Evolutionary conservation across 2,888 invertebrate genomes (phyloP), one percentile per base, ranked within the genome.

Genomic region (Pandemis cinnamomeana): DNA sequence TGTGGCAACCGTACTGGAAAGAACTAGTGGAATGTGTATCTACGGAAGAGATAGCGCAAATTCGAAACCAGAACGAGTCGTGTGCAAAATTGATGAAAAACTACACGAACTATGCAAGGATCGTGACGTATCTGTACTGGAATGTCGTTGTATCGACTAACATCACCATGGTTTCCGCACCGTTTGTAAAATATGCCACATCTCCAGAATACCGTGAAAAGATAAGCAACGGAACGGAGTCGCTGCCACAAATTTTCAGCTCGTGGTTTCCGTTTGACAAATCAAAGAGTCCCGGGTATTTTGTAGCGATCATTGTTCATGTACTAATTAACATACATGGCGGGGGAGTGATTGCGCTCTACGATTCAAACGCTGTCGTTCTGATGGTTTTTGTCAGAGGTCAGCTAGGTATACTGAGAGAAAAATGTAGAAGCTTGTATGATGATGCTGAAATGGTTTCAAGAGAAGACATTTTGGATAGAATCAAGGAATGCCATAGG

Each of bases 191-290:
- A 74, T 87, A 84, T 67, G 36, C 81, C 0, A 81, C 85, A 1
- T 79, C 83, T 0, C 48, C 79, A 11, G 77, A 72, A 5, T 89
- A 88, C 72, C 82, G 86, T 0, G 78, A 84, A n/a, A 78, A 83
- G 11, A 79, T 90, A 44, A 75, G 64, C 10, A 78, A 79, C n/a
- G 88, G 85, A 0, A 76, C 77, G 3, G 87, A 88, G 53, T 82
- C 87, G 0, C 82, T 86, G 42, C 90, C 91, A 0, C 87, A 87
- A 74, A 88, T 92, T 61, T 62, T 91, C 46, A 82, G 79, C 77
- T 87, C 88, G 1, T 92, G 92, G 92, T 89, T 89, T 72, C 92
- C 92, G 0, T 90, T 91, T 75, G 84, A 92, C 77, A 84, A 85
- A 51, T 84, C 79, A 0, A 83, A 82, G 71, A 83, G 86, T 80